Conservation (phyloP, 2,113 vertebrate species). For the Archilochus colubris region DNA sequence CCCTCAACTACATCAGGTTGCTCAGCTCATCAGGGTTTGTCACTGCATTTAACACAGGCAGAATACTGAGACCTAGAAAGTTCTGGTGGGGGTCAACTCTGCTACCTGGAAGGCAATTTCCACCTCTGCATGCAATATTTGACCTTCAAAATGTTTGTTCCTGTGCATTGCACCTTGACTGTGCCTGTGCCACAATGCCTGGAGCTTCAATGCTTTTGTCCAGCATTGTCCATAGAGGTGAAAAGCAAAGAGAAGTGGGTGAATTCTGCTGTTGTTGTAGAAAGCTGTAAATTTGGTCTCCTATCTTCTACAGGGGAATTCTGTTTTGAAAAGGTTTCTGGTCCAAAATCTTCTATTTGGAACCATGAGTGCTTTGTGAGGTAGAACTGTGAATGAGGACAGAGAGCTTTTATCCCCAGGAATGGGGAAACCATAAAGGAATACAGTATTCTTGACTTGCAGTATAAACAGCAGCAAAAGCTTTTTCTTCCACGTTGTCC, state of each 20-base stretch:
- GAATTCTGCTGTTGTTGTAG: neutral
- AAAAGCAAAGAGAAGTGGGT: neutral
- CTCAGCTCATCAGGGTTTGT: neutral
- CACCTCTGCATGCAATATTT: neutral
- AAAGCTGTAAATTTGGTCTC: neutral
- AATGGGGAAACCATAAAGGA: neutral
- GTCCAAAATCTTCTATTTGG: neutral
- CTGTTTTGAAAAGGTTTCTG: neutral
- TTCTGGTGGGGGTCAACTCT: neutral
- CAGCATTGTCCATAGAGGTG: neutral
- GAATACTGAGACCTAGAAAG: neutral
- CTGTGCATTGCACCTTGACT: neutral
- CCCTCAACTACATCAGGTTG: no score
- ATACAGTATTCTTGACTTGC: neutral
- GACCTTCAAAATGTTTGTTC: neutral
- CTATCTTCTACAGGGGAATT: neutral
- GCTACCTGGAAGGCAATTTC: neutral
- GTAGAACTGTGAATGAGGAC: neutral
- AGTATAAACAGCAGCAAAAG: neutral
- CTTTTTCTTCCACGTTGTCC: neutral
- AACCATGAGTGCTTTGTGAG: accelerated
- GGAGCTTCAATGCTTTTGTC: neutral
- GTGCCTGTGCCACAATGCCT: neutral
- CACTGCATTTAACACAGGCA: neutral
- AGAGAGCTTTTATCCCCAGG: neutral